phyloP scores from a whole-genome alignment of 2,888 invertebrate species.

The Torymus tubicola region DNA sequence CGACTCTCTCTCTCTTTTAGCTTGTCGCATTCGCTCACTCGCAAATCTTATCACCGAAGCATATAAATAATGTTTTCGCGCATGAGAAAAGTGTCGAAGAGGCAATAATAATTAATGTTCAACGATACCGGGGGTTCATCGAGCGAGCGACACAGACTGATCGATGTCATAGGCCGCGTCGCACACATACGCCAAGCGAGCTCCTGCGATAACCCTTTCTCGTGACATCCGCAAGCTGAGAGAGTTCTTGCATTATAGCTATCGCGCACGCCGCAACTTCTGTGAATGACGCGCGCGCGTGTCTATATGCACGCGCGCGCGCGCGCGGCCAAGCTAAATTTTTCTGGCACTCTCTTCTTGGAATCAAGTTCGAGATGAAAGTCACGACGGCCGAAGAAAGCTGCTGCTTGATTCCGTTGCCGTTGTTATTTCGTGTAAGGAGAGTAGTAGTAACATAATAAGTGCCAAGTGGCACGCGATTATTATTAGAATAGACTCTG shows the following conservation, averaged over 20 bases:
- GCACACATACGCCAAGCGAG: neutral
- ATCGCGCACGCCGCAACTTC: slow-evolving; percentile 35
- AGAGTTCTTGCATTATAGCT: no score
- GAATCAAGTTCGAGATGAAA: slow-evolving; percentile 21
- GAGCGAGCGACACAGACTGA: slow-evolving; percentile 72
- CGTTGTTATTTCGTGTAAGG: neutral
- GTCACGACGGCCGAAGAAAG: slow-evolving; percentile 22
- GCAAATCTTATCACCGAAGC: slow-evolving; percentile 37
- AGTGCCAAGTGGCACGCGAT: neutral
- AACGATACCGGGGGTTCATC: slow-evolving; percentile 68
- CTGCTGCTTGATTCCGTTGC: slow-evolving; percentile 10
- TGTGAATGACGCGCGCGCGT: slow-evolving; percentile 42
- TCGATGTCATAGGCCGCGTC: slow-evolving; percentile 74
- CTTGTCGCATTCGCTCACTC: slow-evolving; percentile 4
- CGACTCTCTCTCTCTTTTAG: neutral
- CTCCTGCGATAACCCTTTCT: slow-evolving; percentile 71
- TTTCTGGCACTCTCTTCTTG: slow-evolving; percentile 21
- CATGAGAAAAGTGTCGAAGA: slow-evolving; percentile 72
- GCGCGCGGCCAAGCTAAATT: neutral
- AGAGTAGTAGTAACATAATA: no score
- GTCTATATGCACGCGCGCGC: slow-evolving; percentile 48
- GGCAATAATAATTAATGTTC: slow-evolving; percentile 76
- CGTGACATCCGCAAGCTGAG: slow-evolving; percentile 66
- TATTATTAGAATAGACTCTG: slow-evolving; percentile 43
- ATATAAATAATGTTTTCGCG: slow-evolving; percentile 65